Conservation (phyloP, 2,888 invertebrate genomes). For the Aleiodes leptofemur region DNA sequence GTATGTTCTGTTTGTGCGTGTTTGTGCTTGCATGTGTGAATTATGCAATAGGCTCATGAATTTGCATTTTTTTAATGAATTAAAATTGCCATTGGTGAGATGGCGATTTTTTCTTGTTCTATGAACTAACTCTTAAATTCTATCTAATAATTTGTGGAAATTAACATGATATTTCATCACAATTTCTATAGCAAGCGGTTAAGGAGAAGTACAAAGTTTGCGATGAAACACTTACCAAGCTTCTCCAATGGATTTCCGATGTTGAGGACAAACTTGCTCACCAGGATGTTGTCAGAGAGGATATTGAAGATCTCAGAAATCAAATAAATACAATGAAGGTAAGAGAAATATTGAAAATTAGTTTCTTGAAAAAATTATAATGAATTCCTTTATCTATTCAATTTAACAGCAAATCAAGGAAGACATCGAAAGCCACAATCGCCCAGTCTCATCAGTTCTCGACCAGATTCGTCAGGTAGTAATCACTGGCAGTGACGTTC, state of each 20-base stretch:
- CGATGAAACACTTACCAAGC: constrained; percentile 89
- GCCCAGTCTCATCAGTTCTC: constrained; percentile 89
- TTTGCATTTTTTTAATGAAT: constrained; percentile 47
- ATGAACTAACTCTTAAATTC: constrained; percentile 29
- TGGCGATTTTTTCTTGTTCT: constrained; percentile 57
- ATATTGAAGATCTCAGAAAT: constrained; percentile 89
- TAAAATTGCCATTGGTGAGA: constrained; percentile 68
- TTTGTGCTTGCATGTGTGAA: constrained; percentile 75
- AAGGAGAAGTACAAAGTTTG: constrained; percentile 95
- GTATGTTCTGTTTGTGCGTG: constrained; percentile 68
- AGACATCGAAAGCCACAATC: constrained; percentile 90
- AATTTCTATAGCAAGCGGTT: constrained; percentile 90
- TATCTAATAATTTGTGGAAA: constrained; percentile 24
- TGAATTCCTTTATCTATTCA: constrained; percentile 35
- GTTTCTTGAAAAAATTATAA: not conserved
- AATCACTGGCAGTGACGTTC: constrained; percentile 91
- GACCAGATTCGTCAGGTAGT: constrained; percentile 94
- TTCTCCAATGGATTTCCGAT: constrained; percentile 91
- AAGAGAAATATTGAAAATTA: constrained; percentile 47
- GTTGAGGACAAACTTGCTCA: constrained; percentile 90
- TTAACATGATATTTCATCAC: constrained; percentile 51
- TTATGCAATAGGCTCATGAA: constrained; percentile 69
- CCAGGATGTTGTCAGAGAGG: constrained; percentile 91
- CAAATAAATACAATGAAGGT: constrained; percentile 94
- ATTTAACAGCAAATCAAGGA: constrained; percentile 87